phyloP scores from a whole-genome alignment of 2,113 vertebrate species.

The Caretta caretta region DNA sequence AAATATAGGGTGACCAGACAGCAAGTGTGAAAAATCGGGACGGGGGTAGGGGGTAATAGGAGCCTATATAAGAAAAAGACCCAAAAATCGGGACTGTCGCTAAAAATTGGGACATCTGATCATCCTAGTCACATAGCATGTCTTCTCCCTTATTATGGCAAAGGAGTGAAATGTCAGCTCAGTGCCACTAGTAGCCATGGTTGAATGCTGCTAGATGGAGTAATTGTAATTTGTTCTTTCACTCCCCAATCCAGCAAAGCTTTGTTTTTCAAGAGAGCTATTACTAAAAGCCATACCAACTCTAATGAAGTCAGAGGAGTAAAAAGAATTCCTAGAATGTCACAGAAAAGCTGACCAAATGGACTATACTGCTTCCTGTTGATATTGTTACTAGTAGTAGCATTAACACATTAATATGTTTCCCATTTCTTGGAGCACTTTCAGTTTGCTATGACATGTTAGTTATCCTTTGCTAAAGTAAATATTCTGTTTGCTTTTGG shows the following conservation, averaged over 20 bases:
- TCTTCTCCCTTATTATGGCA: neutral
- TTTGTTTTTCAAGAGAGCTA: neutral
- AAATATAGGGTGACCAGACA: too few relatives aligned
- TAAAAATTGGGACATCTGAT: too few relatives aligned
- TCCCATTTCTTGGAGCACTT: accelerated
- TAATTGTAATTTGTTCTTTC: neutral
- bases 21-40: too few relatives aligned
- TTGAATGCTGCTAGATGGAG: too few relatives aligned
- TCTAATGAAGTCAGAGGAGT: neutral
- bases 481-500: accelerated
- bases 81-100: too few relatives aligned
- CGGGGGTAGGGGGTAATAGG: too few relatives aligned
- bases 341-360: neutral
- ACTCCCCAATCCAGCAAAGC: accelerated
- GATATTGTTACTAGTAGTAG: neutral
- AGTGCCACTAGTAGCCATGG: neutral
- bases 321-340: neutral
- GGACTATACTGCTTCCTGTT: neutral
- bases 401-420: neutral
- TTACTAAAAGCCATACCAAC: neutral
- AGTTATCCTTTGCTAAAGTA: accelerated
- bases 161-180: neutral
- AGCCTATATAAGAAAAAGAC: too few relatives aligned
- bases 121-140: neutral
- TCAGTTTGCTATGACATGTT: accelerated